Percentiles rank a stretch among this genome's conserved stretches.
Conservation (phyloP, 2,113 vertebrate genomes). For the Malurus alboscapulatus region DNA sequence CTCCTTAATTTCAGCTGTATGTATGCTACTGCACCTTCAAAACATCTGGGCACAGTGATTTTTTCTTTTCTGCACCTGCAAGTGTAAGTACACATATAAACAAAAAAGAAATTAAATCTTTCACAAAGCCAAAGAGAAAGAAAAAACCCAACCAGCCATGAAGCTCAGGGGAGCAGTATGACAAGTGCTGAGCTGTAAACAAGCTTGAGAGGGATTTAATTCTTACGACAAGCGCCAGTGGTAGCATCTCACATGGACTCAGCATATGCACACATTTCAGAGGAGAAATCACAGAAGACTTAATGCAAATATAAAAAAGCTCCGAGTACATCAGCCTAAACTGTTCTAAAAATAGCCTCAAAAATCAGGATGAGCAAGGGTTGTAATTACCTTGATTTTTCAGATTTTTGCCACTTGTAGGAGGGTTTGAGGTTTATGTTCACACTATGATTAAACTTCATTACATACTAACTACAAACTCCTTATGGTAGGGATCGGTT, state of each 20-base stretch:
- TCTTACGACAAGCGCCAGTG: conserved; percentile 80
- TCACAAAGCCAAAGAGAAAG: conserved; percentile 53
- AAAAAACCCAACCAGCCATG: conserved; percentile 67
- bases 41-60: conserved; percentile 76
- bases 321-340: conserved; percentile 52
- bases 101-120: conserved; percentile 81
- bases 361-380: conserved; percentile 60
- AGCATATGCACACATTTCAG: conserved; percentile 76
- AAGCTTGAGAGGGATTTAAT: conserved; percentile 83
- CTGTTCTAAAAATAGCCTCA: conserved; percentile 71
- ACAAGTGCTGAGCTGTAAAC: conserved; percentile 83
- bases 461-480: not conserved
- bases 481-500: not conserved
- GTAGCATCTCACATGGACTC: conserved; percentile 75
- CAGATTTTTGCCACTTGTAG: conserved; percentile 59
- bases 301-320: conserved; percentile 71
- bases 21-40: conserved; percentile 60
- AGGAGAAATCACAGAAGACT: conserved; percentile 70
- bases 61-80: conserved; percentile 79
- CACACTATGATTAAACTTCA: conserved; percentile 27
- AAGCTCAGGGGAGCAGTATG: conserved; percentile 80
- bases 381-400: conserved; percentile 73
- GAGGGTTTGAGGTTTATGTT: conserved; percentile 33
- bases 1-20: conserved; percentile 71
- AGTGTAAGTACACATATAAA: conserved; percentile 76